A percentile compares a stretch with the other conserved stretches of the same genome.
These are phyloP conservation scores for Prionace glauca DNA, from an alignment of 2,797 vertebrate species.

Conservation along the genomic window DNA sequence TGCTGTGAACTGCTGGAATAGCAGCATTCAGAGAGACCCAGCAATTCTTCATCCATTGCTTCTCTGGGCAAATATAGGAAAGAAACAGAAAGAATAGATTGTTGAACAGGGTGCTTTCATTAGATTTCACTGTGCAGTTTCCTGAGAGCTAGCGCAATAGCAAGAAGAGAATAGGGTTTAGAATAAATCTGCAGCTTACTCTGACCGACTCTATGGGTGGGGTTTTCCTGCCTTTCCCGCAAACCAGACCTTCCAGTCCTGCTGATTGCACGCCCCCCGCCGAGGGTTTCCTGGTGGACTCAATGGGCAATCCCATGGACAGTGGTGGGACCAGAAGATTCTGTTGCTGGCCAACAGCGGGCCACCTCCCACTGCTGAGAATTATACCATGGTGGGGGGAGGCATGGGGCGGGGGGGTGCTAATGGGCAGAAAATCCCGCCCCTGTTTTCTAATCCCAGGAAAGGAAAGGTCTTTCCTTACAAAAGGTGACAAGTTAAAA, in stretches of 20 bases:
- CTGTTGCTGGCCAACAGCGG: no score
- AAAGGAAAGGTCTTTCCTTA: background rate
- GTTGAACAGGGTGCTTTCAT: background rate
- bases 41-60: background rate
- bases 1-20: background rate
- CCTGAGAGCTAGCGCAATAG: background rate
- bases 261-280: no score
- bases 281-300: no score
- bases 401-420: no score
- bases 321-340: no score
- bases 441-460: background rate
- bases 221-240: no score
- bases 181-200: background rate
- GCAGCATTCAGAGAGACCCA: background rate
- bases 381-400: no score
- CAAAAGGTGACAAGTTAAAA: background rate
- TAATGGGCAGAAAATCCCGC: no score
- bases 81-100: background rate
- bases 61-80: background rate
- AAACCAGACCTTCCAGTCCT: no score
- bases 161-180: background rate
- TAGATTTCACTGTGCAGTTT: background rate
- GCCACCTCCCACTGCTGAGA: no score
- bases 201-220: background rate
- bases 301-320: no score